Base-by-base conservation (phyloP, 2,797 vertebrate species). In the Lepilemur ruficaudatus region DNA sequence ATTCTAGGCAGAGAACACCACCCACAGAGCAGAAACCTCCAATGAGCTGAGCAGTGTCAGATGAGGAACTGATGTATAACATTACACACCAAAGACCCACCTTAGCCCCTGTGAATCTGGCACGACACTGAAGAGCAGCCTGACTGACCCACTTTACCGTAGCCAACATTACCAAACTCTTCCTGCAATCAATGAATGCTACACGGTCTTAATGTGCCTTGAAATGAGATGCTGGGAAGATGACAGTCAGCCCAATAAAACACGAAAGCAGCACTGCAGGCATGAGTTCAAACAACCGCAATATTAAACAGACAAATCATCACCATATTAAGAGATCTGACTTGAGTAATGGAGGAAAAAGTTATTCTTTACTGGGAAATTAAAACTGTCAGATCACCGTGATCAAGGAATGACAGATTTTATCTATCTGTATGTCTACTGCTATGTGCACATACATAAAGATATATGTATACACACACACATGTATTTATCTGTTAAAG, bases 351-450 rank as follows among this genome's bases (percentile, higher is more conserved):
- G 25, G 76, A 96, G 93, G 18, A 52, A 80, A 69, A 8, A 94
- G 52, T 91, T 75, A 84, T 32, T 83, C 73, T 8, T 87, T 92
- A 89, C 32, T 0, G 75, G 91, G 93, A 80, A 98, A 38, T 88
- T 82, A 87, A 95, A 98, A 93, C 67, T 94, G 94, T 97, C 80
- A 92, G 41, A 82, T 95, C 28, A 0, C 48, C 13, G 59, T 28
- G 85, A 96, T 96, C 96, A 97, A 97, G 96, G 93, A 95, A 15
- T 0, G 83, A 81, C 38, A 88, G 72, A 96, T 76, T 72, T 95
- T 76, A 87, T 96, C 93, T 95, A 46, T 95, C 52, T 81, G 90
- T 89, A 46, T 59, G 52, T 93, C 82, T 94, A 80, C 78, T 65
- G 57, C 59, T 65, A 65, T 17, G 63, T 86, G 84, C 63, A 86